Evolutionary conservation across 2,888 invertebrate species (phyloP).

Genomic region (Junonia oenone): DNA sequence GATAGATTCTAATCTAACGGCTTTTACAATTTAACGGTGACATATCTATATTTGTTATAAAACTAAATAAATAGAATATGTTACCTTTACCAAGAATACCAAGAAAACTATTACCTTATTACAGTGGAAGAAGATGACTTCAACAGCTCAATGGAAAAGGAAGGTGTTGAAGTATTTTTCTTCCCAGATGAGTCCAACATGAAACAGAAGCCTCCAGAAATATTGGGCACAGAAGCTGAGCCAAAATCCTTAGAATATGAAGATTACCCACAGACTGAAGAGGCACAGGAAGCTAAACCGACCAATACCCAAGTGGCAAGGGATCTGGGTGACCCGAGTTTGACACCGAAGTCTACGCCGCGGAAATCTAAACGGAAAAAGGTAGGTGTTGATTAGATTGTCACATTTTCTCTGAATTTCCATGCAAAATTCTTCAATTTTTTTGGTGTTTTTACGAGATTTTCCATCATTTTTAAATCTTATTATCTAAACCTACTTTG

Average conservation of each 20-base stretch:
- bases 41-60: too few species aligned
- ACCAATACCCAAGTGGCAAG: slow-evolving; percentile 77
- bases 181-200: slow-evolving; percentile 86
- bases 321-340: slow-evolving; percentile 79
- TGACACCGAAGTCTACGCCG: slow-evolving; percentile 55
- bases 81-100: too few species aligned
- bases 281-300: slow-evolving; percentile 49
- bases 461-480: too few species aligned
- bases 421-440: too few species aligned
- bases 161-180: slow-evolving; percentile 87
- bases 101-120: too few species aligned
- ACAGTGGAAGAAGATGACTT: slow-evolving; percentile 69
- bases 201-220: slow-evolving; percentile 47
- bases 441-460: too few species aligned
- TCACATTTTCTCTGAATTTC: too few species aligned
- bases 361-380: slow-evolving; percentile 59
- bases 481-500: too few species aligned
- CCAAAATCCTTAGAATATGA: slow-evolving; percentile 50
- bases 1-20: too few species aligned
- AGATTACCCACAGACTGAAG: slow-evolving; percentile 39
- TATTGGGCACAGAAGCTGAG: slow-evolving; percentile 44
- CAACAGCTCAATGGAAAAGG: slow-evolving; percentile 62
- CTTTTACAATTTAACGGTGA: too few species aligned
- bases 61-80: too few species aligned
- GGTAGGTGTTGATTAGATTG: slow-evolving; percentile 42